Percentiles rank a stretch among this genome's conserved stretches.
These are phyloP conservation scores for Aulostomus chinensis DNA, from an alignment of 2,797 vertebrate species.

Conservation along the genomic window DNA sequence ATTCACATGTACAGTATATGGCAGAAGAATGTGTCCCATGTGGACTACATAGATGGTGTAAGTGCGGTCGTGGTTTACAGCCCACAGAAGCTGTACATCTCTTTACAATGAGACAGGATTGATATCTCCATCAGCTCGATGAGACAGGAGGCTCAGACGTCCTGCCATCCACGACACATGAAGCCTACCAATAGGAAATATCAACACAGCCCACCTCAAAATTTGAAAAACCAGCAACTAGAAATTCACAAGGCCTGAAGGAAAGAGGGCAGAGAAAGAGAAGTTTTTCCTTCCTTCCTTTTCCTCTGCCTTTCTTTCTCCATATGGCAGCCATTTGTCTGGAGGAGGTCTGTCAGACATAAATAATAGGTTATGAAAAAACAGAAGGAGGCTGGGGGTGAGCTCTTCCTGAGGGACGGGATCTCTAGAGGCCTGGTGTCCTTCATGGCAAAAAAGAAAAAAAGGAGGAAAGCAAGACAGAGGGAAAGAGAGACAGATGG, in stretches of 20 bases:
- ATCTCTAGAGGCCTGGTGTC: slow-evolving; percentile 80
- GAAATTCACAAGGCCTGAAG: slow-evolving; percentile 17
- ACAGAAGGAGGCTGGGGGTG: slow-evolving; percentile 59
- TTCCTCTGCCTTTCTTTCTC: slow-evolving; percentile 60
- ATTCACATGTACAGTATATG: slow-evolving; percentile 5
- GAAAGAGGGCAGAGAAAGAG: slow-evolving; percentile 29
- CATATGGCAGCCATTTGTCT: slow-evolving; percentile 88
- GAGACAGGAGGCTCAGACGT: slow-evolving; percentile 17
- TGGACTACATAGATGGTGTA: slow-evolving; percentile 17
- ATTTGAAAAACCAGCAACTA: slow-evolving; percentile 33
- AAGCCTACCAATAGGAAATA: slow-evolving; percentile 15
- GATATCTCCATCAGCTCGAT: slow-evolving; percentile 38
- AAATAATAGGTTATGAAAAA: slow-evolving; percentile 85
- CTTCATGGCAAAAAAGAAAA: slow-evolving; percentile 64
- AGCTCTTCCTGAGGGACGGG: slow-evolving; percentile 78
- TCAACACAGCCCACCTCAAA: slow-evolving; percentile 14
- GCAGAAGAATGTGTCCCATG: slow-evolving; percentile 32
- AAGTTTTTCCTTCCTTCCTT: slow-evolving; percentile 38
- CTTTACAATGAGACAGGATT: slow-evolving; percentile 43
- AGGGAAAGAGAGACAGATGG: slow-evolving; percentile 32
- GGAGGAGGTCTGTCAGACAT: slow-evolving; percentile 80
- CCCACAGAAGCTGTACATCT: slow-evolving; percentile 42
- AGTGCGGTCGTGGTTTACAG: slow-evolving; percentile 35
- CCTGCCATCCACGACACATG: neutral
- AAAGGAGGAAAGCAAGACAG: slow-evolving; percentile 25